Evolutionary conservation across 2,113 vertebrate genomes (phyloP).

Genomic region (Misgurnus mizolepis): DNA sequence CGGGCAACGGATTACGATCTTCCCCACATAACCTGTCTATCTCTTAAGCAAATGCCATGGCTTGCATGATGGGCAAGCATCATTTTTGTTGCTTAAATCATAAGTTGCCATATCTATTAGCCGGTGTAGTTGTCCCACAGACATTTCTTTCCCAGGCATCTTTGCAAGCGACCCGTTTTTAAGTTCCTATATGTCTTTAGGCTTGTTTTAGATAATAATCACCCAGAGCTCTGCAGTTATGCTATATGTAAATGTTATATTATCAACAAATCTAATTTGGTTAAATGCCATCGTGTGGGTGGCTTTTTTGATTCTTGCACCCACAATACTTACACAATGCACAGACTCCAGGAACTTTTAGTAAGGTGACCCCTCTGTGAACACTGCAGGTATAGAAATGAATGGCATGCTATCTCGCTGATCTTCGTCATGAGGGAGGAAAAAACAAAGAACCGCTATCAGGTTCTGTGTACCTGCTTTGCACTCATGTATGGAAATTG

Average conservation of each 20-base stretch:
- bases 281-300: conserved; percentile 69
- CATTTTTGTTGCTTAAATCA: conserved; percentile 15
- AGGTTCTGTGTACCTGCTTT: conserved; percentile 53
- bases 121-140: neutral
- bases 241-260: conserved; percentile 70
- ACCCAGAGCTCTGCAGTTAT: conserved; percentile 58
- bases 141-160: conserved; percentile 57
- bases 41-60: conserved; percentile 58
- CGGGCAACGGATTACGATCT: conserved; percentile 21
- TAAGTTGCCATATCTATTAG: neutral
- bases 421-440: neutral
- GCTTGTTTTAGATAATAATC: conserved; percentile 60
- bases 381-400: too few relatives aligned
- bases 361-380: neutral
- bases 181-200: neutral
- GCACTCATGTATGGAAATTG: conserved; percentile 69
- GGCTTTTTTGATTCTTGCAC: conserved; percentile 38
- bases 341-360: conserved; percentile 11
- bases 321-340: neutral
- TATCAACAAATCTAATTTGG: conserved; percentile 68
- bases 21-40: conserved; percentile 60
- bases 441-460: conserved; percentile 34
- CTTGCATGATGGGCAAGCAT: conserved; percentile 47
- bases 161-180: conserved; percentile 54
- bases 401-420: neutral